Percentiles rank a stretch among this genome's conserved stretches.
Conservation (phyloP, 2,797 vertebrate species). For the Pogonophryne albipinna region DNA sequence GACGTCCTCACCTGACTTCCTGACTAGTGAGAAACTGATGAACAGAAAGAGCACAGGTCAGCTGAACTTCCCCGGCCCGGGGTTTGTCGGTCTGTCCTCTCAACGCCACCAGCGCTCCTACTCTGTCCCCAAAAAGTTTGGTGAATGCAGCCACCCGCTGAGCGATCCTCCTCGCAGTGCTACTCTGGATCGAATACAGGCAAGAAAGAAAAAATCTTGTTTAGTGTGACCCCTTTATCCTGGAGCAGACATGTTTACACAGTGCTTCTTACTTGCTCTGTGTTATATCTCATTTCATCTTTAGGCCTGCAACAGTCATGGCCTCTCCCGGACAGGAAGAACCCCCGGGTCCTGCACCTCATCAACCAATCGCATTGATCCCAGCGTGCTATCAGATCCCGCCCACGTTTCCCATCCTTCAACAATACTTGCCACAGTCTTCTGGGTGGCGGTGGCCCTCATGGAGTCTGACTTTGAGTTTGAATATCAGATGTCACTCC, state of each 20-base stretch:
- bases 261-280: constrained; percentile 1
- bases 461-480: constrained; percentile 99
- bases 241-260: neutral
- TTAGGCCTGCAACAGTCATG: constrained; percentile 93
- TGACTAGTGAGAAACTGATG: constrained; percentile 91
- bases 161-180: constrained; percentile 96
- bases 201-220: constrained; percentile 35
- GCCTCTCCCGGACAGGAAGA: constrained; percentile 88
- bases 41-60: constrained; percentile 98
- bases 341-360: constrained; percentile 91
- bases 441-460: constrained; percentile 97
- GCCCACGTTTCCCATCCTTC: constrained; percentile 95
- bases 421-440: constrained; percentile 95
- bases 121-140: constrained; percentile 98
- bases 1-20: constrained; percentile 95
- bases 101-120: constrained; percentile 98
- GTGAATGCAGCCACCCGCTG: constrained; percentile 88
- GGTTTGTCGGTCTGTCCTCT: constrained; percentile 86
- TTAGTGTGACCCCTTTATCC: neutral
- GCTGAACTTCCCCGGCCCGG: constrained; percentile 91
- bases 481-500: constrained; percentile 97
- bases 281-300: neutral
- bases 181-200: constrained; percentile 96
- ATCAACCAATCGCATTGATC: constrained; percentile 83
- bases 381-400: constrained; percentile 92